Evolutionary conservation across 1,140 invertebrate species (phyloP), one percentile per base, ranked within the genome.

Genomic region (Tetragnatha versicolor): DNA sequence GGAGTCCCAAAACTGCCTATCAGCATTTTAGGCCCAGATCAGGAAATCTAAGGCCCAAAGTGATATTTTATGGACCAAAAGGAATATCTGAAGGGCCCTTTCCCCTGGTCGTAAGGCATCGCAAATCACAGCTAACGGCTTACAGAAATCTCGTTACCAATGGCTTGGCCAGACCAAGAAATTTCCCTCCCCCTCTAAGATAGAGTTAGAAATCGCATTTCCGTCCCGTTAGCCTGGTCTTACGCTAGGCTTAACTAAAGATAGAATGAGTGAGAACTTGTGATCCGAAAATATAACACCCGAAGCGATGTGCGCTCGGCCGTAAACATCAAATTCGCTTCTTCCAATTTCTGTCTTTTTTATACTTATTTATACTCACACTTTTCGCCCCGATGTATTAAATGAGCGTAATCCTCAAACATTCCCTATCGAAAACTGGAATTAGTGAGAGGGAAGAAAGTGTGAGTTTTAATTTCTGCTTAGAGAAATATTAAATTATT

Each of bases 11-110:
- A 63, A 29, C 42, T 75, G 39, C 69, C 42, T 63, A 63, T 75
- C 72, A 63, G 72, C 60, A 75, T 61, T 75, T 75, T 63, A 37
- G 58, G 58, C 27, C 42, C 45, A 47, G 42, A 63, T 75, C 58
- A n/a, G 39, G 42, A 51, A 37, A 63, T 63, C 42, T 75, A 75
- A 60, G 14, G 29, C 60, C 72, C 22, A 70, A 63, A 75, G 60
- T 75, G 60, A 75, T 75, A 75, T 75, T 75, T 75, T 75, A 75
- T 75, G 60, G 29, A 75, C 55, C 69, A 75, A 63, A 75, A 63
- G 58, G 72, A 75, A 75, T 63, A 63, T 63, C 33, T 42, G 58
- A 63, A 22, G 42, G 60, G 22, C 37, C 31, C n/a, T 37, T 66
- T 66, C 49, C 42, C 35, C 20, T 12, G 42, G 51, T 35, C 39